Conservation (phyloP, 2,113 vertebrate species). For the Narcine bancroftii region DNA sequence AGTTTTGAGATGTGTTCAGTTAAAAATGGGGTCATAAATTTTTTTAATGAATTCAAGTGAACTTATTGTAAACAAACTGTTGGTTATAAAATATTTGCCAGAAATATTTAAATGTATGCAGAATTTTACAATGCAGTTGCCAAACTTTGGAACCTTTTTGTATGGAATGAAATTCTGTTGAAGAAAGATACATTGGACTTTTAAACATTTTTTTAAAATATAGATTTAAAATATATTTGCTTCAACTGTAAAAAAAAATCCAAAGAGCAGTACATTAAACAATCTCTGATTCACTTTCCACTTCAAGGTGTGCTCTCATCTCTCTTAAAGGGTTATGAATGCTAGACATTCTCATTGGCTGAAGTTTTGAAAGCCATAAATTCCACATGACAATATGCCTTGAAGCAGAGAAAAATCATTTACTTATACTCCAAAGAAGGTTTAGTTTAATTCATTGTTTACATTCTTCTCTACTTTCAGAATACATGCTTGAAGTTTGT, state of each 20-base stretch:
- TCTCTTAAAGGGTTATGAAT: background rate
- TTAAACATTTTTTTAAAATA: background rate
- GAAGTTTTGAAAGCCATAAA: background rate
- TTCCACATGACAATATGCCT: background rate
- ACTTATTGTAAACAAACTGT: background rate
- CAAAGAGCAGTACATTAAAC: background rate
- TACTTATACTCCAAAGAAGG: background rate
- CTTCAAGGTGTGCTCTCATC: background rate
- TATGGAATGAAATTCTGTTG: background rate
- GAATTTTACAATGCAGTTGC: background rate
- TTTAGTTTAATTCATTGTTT: background rate
- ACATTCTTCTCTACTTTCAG: background rate
- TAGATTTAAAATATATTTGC: conserved; percentile 18
- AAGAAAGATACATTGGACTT: conserved; percentile 4
- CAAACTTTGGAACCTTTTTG: background rate
- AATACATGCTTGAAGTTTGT: background rate
- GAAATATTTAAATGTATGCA: background rate
- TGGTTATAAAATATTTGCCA: background rate
- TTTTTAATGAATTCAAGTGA: background rate
- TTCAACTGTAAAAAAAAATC: background rate
- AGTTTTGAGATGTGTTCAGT: background rate
- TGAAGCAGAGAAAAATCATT: background rate
- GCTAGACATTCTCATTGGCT: background rate
- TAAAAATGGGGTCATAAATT: background rate
- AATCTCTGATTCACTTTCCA: background rate